Percentiles rank a stretch among this genome's conserved stretches.
phyloP scores from a whole-genome alignment of 2,113 vertebrate species.

The Callocephalon fimbriatum region DNA sequence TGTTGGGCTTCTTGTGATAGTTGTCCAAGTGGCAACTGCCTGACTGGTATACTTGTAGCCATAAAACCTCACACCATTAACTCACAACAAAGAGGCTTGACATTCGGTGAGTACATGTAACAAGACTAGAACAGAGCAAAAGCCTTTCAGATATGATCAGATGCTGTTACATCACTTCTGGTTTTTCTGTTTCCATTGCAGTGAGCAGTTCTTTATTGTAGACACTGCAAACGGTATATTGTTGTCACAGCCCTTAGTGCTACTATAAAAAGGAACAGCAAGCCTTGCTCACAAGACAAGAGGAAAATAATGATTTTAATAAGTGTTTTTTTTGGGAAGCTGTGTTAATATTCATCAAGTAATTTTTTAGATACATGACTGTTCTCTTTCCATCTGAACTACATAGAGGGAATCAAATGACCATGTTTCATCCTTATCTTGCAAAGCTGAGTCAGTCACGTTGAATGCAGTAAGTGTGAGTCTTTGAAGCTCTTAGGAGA shows the following conservation, averaged over 20 bases:
- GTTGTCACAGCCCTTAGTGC: background rate
- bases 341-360: background rate
- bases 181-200: background rate
- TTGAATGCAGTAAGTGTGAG: background rate
- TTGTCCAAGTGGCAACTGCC: background rate
- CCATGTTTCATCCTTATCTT: background rate
- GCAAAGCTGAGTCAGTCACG: background rate
- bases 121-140: background rate
- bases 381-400: background rate
- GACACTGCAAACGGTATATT: background rate
- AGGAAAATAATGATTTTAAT: background rate
- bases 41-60: background rate
- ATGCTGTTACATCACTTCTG: background rate
- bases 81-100: background rate
- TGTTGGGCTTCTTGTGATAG: background rate
- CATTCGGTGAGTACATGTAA: background rate
- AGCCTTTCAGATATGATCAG: background rate
- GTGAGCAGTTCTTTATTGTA: background rate
- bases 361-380: background rate
- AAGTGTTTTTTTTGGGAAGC: background rate
- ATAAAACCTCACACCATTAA: background rate
- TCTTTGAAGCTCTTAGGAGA: background rate
- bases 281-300: background rate
- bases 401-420: background rate
- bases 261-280: background rate